phyloP scores from a whole-genome alignment of 2,888 invertebrate species.

The Malthinus flaveolus region DNA sequence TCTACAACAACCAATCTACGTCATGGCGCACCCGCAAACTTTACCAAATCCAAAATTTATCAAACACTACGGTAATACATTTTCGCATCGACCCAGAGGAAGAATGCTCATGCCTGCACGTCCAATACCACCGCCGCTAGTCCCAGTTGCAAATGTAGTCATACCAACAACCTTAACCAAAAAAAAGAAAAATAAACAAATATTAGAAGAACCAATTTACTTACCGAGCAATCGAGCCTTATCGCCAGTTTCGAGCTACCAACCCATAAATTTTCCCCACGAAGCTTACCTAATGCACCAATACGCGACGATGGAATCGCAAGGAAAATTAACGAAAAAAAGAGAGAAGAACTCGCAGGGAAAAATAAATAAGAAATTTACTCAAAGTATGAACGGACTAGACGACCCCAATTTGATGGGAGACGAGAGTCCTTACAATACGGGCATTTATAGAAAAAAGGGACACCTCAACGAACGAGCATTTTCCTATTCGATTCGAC shows the following conservation, averaged over 20 bases:
- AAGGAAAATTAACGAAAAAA: conserved; percentile 56
- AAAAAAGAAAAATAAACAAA: conserved; percentile 57
- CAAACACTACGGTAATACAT: conserved; percentile 56
- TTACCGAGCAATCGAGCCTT: conserved; percentile 60
- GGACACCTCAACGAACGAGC: conserved; percentile 92
- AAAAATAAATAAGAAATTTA: conserved; percentile 63
- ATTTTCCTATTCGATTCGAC: conserved; percentile 91
- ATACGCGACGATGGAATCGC: conserved; percentile 59
- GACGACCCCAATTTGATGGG: conserved; percentile 56
- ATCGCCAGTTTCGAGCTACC: conserved; percentile 62
- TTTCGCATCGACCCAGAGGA: conserved; percentile 59
- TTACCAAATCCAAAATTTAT: conserved; percentile 55
- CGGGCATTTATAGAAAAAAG: conserved; percentile 87
- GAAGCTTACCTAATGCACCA: conserved; percentile 62
- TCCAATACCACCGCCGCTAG: conserved; percentile 53
- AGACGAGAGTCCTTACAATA: conserved; percentile 67
- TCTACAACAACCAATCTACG: conserved; percentile 51
- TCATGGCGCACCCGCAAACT: conserved; percentile 51
- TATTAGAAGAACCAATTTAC: conserved; percentile 65
- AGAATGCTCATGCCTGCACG: conserved; percentile 62
- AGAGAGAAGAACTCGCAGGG: conserved; percentile 58
- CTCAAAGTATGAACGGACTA: conserved; percentile 69
- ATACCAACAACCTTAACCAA: conserved; percentile 61
- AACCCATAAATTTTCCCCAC: conserved; percentile 61
- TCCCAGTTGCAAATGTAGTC: conserved; percentile 48